Percentiles rank a stretch among this genome's conserved stretches.
phyloP scores from a whole-genome alignment of 1,140 invertebrate genomes.

The Nasonia giraulti region DNA sequence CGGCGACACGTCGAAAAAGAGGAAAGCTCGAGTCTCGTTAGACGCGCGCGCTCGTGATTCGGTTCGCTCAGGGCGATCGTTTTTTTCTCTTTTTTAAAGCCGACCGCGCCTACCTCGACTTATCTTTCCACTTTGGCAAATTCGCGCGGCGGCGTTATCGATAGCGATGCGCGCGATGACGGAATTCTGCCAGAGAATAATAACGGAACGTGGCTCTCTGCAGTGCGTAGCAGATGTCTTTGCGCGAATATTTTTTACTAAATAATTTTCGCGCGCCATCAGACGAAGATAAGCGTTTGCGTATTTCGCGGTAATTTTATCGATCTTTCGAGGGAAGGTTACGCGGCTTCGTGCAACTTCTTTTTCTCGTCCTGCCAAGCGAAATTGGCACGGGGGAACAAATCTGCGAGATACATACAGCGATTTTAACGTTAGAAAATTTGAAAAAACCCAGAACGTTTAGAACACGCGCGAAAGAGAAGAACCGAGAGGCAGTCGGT shows the following conservation, averaged over 20 bases:
- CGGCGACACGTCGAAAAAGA: constrained; percentile 26
- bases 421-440: background rate
- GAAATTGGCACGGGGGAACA: too few relatives aligned
- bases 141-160: constrained; percentile 6
- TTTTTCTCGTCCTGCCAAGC: too few relatives aligned
- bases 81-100: background rate
- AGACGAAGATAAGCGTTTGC: background rate
- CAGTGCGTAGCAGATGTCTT: too few relatives aligned
- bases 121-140: constrained; percentile 33
- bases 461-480: background rate
- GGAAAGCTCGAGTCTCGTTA: constrained; percentile 7
- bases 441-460: background rate
- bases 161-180: background rate
- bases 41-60: background rate
- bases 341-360: too few relatives aligned
- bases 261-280: too few relatives aligned
- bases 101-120: constrained; percentile 45
- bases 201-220: too few relatives aligned
- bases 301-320: background rate
- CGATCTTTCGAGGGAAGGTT: too few relatives aligned
- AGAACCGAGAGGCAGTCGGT: background rate
- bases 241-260: too few relatives aligned
- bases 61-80: background rate
- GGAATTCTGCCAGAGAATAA: constrained; percentile 16
- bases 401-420: background rate